A percentile compares a stretch with the other conserved stretches of the same genome.
Evolutionary conservation across 1,140 invertebrate species (phyloP).

Genomic region (Drosophila kurseongensis): DNA sequence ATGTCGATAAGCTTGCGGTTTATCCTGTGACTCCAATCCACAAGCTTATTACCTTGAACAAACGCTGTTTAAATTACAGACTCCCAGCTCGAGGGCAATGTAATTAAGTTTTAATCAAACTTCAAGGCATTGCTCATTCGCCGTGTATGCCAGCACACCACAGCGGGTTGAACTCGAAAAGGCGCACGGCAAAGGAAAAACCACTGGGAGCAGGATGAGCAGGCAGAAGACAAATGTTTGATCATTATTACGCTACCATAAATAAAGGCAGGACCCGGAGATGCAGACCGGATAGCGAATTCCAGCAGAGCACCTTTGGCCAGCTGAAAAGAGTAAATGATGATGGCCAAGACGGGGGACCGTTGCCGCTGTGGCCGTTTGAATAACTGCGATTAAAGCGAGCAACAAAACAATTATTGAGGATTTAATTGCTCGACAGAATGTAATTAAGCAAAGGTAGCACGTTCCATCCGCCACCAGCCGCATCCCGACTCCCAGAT

Average conservation of each 20-base stretch:
- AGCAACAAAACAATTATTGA: constrained; percentile 81
- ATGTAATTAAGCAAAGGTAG: constrained; percentile 81
- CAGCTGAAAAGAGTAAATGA: constrained; percentile 36
- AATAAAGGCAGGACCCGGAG: constrained; percentile 66
- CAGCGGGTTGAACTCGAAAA: constrained; percentile 46
- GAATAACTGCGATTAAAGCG: constrained; percentile 80
- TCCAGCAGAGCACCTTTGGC: constrained; percentile 56
- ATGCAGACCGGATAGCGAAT: constrained; percentile 35
- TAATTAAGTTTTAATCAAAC: constrained; percentile 78
- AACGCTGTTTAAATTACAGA: constrained; percentile 31
- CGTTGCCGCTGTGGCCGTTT: too few relatives aligned
- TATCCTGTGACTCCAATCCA: constrained; percentile 36
- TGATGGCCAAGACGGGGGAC: constrained; percentile 14
- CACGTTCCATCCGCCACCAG: constrained; percentile 40
- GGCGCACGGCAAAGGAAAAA: constrained; percentile 30
- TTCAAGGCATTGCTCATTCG: constrained; percentile 70
- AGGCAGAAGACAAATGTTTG: constrained; percentile 73
- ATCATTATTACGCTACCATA: constrained; percentile 80
- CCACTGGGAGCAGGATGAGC: constrained; percentile 13
- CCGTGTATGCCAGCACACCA: constrained; percentile 24
- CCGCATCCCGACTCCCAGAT: constrained; percentile 5
- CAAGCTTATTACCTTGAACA: constrained; percentile 67
- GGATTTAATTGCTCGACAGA: constrained; percentile 81
- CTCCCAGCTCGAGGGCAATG: constrained; percentile 29
- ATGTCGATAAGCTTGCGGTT: constrained; percentile 24